Base-by-base conservation (phyloP, 2,797 vertebrate species). In the Microctenopoma steveboyesi region DNA sequence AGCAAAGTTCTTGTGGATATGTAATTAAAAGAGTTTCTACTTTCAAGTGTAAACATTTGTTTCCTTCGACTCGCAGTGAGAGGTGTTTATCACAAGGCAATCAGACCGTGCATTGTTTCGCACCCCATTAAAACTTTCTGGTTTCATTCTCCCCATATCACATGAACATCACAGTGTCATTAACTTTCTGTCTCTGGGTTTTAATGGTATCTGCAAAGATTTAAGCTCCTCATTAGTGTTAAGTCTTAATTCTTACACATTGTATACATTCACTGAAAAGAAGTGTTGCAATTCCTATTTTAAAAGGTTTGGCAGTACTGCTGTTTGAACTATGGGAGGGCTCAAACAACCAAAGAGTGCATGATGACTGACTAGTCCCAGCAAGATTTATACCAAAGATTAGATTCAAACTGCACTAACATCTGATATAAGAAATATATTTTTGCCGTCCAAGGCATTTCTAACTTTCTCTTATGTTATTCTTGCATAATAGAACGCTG, bases 201-300 rank as follows among this genome's bases (percentile, higher is more conserved):
- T 79, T 74, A 46, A 62, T 22, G 46, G 76, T 73, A 65, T 81
- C 57, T 79, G 53, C 40, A 72, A 76, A 76, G 35, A 68, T 74
- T 67, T 79, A 86, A 86, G 74, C 33, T 52, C 53, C 71, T 78
- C 74, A 76, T 77, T 66, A 81, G 82, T 84, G 79, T 85, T 78
- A 79, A 83, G 71, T 79, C 64, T 64, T 59, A 18, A 47, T 66
- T 53, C 43, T 30, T 74, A 45, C 18, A 57, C 18, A 28, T 14
- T 65, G 30, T 52, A 58, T 67, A 75, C 35, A 57, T 60, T 57
- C 27, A 30, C 16, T 27, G 22, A 63, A 54, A 47, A 25, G 40
- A 71, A 78, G 68, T 4, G 52, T 57, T 40, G 48, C 66, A 74
- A 83, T 82, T 82, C 76, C 48, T 46, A 55, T 47, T 60, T 43